phyloP scores from a whole-genome alignment of 1,140 invertebrate species.

The Drosophila mauritiana region DNA sequence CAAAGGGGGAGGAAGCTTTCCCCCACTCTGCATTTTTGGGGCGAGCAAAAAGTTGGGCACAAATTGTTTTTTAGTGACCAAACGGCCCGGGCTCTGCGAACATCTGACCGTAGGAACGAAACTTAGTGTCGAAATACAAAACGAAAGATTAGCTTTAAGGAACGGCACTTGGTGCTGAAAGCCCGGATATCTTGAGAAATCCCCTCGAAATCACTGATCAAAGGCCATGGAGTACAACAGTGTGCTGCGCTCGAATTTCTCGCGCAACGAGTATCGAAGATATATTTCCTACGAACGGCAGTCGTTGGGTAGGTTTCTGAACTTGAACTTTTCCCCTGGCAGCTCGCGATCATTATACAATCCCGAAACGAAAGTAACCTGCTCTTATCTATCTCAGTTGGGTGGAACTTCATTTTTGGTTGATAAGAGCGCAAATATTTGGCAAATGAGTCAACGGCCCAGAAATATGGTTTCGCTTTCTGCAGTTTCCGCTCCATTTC shows the following conservation, averaged over 20 bases:
- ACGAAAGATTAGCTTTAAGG: slow-evolving; percentile 15
- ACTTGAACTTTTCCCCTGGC: slow-evolving; percentile 57
- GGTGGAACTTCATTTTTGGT: slow-evolving; percentile 15
- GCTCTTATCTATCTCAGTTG: slow-evolving; percentile 26
- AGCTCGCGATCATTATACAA: slow-evolving; percentile 43
- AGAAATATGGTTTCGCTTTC: slow-evolving; percentile 18
- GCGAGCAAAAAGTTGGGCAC: background rate
- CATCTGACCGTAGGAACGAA: slow-evolving; percentile 28
- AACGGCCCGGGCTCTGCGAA: slow-evolving; percentile 51
- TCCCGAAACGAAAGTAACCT: slow-evolving; percentile 25
- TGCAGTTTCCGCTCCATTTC: slow-evolving; percentile 25
- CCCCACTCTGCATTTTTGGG: slow-evolving; percentile 12
- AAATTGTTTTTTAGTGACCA: slow-evolving; percentile 51
- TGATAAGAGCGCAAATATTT: slow-evolving; percentile 49
- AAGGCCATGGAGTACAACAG: slow-evolving; percentile 62
- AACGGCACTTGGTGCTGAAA: slow-evolving; percentile 19
- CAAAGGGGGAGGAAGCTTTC: slow-evolving; percentile 20
- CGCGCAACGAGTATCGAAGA: slow-evolving; percentile 71
- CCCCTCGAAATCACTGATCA: slow-evolving; percentile 19
- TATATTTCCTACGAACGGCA: slow-evolving; percentile 84
- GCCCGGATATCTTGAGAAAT: slow-evolving; percentile 2
- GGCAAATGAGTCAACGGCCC: slow-evolving; percentile 32
- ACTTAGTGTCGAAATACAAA: slow-evolving; percentile 4
- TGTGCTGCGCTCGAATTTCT: slow-evolving; percentile 71
- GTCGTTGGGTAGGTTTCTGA: slow-evolving; percentile 68